A percentile compares a stretch with the other conserved stretches of the same genome.
Evolutionary conservation across 2,113 vertebrate species (phyloP).

Genomic region (Oreochromis spilurus): DNA sequence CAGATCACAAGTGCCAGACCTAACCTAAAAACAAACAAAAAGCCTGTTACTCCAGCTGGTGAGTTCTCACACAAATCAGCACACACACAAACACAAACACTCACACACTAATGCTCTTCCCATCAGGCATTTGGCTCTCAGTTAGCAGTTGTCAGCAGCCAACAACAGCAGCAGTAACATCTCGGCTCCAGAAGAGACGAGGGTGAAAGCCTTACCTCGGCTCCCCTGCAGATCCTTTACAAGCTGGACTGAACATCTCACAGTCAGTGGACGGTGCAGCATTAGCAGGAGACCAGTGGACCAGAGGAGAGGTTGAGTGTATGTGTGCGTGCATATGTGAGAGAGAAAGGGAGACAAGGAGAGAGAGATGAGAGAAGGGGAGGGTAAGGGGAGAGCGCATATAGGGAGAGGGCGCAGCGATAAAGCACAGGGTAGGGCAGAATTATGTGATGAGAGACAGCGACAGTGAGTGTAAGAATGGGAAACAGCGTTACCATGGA

Average conservation of each 20-base stretch:
- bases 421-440: constrained; percentile 31
- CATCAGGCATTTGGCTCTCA: background rate
- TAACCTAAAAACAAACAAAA: constrained; percentile 13
- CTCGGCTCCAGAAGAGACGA: background rate
- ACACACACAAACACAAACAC: background rate
- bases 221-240: constrained; percentile 55
- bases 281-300: constrained; percentile 49
- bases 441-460: constrained; percentile 45
- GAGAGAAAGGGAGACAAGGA: background rate
- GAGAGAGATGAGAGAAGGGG: background rate
- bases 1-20: constrained; percentile 2
- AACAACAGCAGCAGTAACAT: background rate
- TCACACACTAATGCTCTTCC: background rate
- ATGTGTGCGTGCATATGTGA: background rate
- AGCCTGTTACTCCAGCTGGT: constrained; percentile 37
- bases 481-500: constrained; percentile 64
- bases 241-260: constrained; percentile 64
- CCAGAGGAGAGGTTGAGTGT: constrained; percentile 20
- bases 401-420: constrained; percentile 50
- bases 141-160: background rate
- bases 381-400: constrained; percentile 1
- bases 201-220: constrained; percentile 47
- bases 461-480: constrained; percentile 18
- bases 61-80: constrained; percentile 39
- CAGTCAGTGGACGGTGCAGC: constrained; percentile 43